Percentiles rank a stretch among this genome's conserved stretches.
Conservation (phyloP, 2,113 vertebrate species). For the Pandion haliaetus region DNA sequence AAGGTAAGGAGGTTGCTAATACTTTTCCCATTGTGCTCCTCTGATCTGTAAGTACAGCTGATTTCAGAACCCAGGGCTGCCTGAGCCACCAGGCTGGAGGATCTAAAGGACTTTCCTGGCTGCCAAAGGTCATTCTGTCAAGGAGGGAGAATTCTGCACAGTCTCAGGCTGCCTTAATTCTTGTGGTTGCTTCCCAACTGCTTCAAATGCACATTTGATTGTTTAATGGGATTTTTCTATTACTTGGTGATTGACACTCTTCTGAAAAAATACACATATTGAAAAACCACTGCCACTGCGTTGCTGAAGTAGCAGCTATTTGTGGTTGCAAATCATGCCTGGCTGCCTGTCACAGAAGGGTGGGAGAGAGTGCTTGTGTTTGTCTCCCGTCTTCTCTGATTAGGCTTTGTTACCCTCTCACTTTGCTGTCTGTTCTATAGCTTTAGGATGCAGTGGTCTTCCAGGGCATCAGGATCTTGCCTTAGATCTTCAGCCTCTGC, state of each 20-base stretch:
- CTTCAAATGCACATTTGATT: not conserved
- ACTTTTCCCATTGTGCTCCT: not conserved
- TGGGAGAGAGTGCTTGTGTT: not conserved
- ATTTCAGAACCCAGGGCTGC: not conserved
- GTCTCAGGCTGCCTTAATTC: not conserved
- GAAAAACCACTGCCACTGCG: not conserved
- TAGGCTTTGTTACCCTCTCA: not conserved
- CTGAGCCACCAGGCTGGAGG: not conserved
- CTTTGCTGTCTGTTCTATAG: not conserved
- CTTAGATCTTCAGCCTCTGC: not conserved
- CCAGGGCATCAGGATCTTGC: not conserved
- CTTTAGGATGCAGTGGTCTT: not conserved
- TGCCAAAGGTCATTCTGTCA: not conserved
- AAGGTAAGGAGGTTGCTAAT: not conserved
- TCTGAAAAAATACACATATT: not conserved
- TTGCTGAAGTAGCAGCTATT: not conserved
- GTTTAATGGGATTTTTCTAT: not conserved
- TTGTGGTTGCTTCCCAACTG: not conserved
- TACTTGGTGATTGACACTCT: not conserved
- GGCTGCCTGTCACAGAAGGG: not conserved
- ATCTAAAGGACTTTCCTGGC: not conserved
- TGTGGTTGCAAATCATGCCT: not conserved
- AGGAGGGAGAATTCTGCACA: not conserved
- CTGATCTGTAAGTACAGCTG: not conserved
- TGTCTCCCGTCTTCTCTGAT: not conserved